Evolutionary conservation across 2,888 invertebrate species (phyloP), one percentile per base, ranked within the genome.

Genomic region (Pachymerium ferrugineum): DNA sequence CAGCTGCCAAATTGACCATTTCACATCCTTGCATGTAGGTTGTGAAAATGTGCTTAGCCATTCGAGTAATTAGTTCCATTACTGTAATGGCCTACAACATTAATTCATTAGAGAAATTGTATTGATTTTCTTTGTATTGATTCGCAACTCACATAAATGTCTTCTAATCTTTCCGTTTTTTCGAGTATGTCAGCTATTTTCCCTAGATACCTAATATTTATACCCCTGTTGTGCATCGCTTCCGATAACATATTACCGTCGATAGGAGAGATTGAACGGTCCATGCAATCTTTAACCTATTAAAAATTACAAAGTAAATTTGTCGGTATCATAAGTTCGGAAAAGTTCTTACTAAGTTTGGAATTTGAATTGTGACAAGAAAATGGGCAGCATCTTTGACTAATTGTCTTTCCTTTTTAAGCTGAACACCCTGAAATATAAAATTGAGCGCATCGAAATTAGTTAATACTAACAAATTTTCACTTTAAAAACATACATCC

Each of bases 361-460:
- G 98, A 80, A 99, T 93, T 85, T 98, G 98, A 77, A 92, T 90
- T 14, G 92, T 89, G 70, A 98, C 87, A 78, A 99, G 84, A 85
- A 97, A 98, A 78, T 97, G 94, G 0, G 97, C 95, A 0, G 96
- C 97, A 83, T 97, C 97, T 82, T 93, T 92, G 1, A 98, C 93
- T 6, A 97, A 86, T 78, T 93, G 91, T 74, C 93, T 88, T 82
- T 98, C 96, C 81, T 90, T 91, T 77, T 89, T 87, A 73, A 95
- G 85, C 42, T 87, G 86, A 78, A 89, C 87, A 77, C 88, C 82
- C 81, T 76, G 10, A 33, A 71, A 19, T 33, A 5, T 72, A 82
- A 77, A 4, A 78, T 75, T 74, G 73, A 73, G 47, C 73, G 71
- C 19, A 72, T 19, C n/a, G 5, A 67, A 33, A 38, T 30, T 22